phyloP scores from a whole-genome alignment of 2,888 invertebrate species.

The Emmelina monodactyla region DNA sequence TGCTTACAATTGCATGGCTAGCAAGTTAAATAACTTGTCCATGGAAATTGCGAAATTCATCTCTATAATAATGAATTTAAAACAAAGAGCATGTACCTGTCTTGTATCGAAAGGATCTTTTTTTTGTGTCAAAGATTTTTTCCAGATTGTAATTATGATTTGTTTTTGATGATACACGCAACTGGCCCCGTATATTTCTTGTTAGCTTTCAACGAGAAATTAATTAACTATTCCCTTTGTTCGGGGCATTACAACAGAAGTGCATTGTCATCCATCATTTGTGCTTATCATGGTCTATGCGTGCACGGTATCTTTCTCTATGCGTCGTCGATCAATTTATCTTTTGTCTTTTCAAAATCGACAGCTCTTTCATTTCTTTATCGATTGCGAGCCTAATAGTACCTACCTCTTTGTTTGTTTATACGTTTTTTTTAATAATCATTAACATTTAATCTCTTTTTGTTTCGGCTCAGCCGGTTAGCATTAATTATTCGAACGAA shows the following conservation, averaged over 20 bases:
- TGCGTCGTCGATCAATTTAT: too few species aligned
- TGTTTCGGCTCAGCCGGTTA: constrained; percentile 32
- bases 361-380: constrained; percentile 40
- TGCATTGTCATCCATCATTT: constrained; percentile 54
- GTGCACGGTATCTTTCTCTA: constrained; percentile 25
- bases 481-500: constrained; percentile 46
- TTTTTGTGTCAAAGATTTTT: too few species aligned
- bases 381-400: neutral
- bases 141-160: constrained; percentile 26
- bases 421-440: constrained; percentile 4
- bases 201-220: constrained; percentile 37
- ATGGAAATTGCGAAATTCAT: too few species aligned
- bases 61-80: too few species aligned
- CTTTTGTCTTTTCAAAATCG: too few species aligned
- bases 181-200: constrained; percentile 29
- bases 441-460: constrained; percentile 15
- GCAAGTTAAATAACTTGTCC: too few species aligned
- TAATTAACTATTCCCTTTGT: constrained; percentile 56
- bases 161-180: constrained; percentile 26
- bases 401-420: constrained; percentile 3
- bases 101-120: too few species aligned
- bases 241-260: constrained; percentile 28
- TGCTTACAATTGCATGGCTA: too few species aligned
- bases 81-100: too few species aligned
- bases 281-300: constrained; percentile 44